Conservation (phyloP, 35 echinoderm and acorn worm species). For the Heliocidaris erythrogramma region DNA sequence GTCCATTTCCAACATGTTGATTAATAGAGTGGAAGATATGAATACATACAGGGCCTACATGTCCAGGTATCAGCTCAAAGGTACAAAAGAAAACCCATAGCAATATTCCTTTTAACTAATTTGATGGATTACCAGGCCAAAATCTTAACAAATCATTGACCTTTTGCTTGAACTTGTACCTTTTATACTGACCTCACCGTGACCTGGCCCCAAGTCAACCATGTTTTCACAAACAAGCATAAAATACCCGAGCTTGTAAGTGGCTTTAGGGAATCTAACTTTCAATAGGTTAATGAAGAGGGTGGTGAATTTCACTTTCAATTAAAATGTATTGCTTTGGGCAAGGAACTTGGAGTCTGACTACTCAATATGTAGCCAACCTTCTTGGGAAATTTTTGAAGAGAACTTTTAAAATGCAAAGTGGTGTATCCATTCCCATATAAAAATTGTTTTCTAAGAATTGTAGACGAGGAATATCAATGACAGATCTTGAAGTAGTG, state of each 20-base stretch:
- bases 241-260: not conserved
- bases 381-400: too few species aligned
- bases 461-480: not conserved
- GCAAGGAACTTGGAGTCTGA: not conserved
- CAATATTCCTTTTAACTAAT: not conserved
- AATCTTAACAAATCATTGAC: too few species aligned
- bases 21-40: not conserved
- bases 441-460: not conserved
- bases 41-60: not conserved
- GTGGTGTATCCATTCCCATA: not conserved
- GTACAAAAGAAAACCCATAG: not conserved
- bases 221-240: not conserved
- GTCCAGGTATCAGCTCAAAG: not conserved
- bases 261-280: not conserved
- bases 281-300: not conserved
- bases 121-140: not conserved
- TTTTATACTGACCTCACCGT: not conserved
- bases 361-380: not conserved
- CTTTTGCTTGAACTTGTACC: not conserved
- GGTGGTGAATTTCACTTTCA: not conserved
- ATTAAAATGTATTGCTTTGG: not conserved
- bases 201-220: not conserved
- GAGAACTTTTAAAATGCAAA: not conserved
- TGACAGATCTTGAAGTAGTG: too few species aligned
- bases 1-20: not conserved